Conservation (phyloP, 2,797 vertebrate genomes). For the Halcyon smyrnensis region DNA sequence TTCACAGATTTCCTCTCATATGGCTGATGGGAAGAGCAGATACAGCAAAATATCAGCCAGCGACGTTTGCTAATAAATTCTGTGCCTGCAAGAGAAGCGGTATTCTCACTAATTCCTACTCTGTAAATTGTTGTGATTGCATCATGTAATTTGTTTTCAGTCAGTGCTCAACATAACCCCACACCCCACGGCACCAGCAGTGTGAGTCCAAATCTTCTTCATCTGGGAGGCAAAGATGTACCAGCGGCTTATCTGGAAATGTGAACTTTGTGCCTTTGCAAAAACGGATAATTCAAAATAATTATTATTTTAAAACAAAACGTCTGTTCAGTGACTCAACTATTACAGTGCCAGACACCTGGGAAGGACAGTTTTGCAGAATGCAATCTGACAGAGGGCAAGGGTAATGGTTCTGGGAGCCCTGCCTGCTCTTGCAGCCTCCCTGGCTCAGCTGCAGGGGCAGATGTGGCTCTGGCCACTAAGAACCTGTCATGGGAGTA, state of each 20-base stretch:
- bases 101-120: background rate
- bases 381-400: rapidly evolving
- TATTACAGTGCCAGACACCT: background rate
- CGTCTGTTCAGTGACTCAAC: background rate
- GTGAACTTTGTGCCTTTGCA: background rate
- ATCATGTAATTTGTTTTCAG: background rate
- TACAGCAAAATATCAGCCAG: background rate
- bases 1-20: constrained; percentile 35
- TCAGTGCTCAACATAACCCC: rapidly evolving
- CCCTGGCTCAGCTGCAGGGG: background rate
- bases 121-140: background rate
- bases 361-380: background rate
- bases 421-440: rapidly evolving
- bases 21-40: background rate
- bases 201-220: rapidly evolving
- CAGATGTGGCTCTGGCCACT: rapidly evolving
- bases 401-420: rapidly evolving
- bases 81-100: background rate
- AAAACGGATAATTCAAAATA: background rate
- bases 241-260: background rate
- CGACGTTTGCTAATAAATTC: background rate
- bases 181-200: rapidly evolving
- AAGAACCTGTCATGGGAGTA: background rate
- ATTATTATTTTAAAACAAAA: background rate
- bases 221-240: background rate